Percentiles rank a stretch among this genome's conserved stretches.
These are phyloP conservation scores for Lycopodina hypogea DNA, from an alignment of 37 sponge, comb jelly and placozoan genomes.

Conservation along the genomic window DNA sequence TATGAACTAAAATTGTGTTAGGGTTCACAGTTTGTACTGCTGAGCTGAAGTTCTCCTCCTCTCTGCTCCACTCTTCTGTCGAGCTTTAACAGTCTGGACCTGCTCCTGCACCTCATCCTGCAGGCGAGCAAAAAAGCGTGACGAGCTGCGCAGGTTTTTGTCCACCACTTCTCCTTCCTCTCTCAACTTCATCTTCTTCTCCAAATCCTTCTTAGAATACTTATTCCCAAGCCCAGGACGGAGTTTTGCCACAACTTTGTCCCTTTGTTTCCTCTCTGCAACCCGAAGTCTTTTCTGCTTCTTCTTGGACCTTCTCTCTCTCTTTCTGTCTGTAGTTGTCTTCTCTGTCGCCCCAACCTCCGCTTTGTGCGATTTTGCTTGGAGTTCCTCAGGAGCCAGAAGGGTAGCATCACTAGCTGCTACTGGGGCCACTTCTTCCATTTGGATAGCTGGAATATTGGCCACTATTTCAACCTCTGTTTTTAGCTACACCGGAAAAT, in stretches of 20 bases:
- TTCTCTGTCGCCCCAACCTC: constrained; percentile 57
- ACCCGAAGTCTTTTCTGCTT: constrained; percentile 39
- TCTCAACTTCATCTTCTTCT: constrained; percentile 30
- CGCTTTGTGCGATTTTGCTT: constrained; percentile 24
- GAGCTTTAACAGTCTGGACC: constrained; percentile 11
- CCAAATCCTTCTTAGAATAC: constrained; percentile 34
- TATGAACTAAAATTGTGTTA: too few relatives aligned
- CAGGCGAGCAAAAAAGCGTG: constrained; percentile 61
- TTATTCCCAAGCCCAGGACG: constrained; percentile 65
- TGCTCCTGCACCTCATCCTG: constrained; percentile 52
- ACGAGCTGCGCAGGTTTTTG: constrained; percentile 56
- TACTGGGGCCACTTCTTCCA: constrained; percentile 82
- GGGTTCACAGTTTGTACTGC: constrained; percentile 10
- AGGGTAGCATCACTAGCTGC: constrained; percentile 62
- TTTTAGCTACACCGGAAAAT: constrained; percentile 39
- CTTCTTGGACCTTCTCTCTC: constrained; percentile 63
- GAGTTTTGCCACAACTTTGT: constrained; percentile 44
- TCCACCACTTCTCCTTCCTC: constrained; percentile 18
- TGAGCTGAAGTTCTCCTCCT: constrained; percentile 4
- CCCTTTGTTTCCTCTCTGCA: constrained; percentile 19
- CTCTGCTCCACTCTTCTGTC: background rate
- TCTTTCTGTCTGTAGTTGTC: constrained; percentile 53
- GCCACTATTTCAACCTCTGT: constrained; percentile 75
- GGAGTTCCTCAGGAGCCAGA: constrained; percentile 82
- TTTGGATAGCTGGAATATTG: constrained; percentile 66